Evolutionary conservation across 1,140 invertebrate genomes (phyloP), one percentile per base, ranked within the genome.

Genomic region (Lepidurus packardi): DNA sequence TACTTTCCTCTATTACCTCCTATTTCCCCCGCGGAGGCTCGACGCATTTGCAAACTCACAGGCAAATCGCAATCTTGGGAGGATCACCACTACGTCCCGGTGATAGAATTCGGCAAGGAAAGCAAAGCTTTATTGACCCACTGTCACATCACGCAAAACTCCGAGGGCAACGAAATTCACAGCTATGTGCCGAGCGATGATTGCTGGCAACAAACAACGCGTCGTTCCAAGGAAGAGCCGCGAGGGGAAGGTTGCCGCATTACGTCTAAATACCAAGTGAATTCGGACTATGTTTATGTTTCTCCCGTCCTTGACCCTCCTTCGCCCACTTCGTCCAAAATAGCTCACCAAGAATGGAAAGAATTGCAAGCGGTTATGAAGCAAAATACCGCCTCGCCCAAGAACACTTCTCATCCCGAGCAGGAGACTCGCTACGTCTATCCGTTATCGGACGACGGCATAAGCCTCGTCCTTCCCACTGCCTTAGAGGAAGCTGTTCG

Each of bases 1-100:
- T 94, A 94, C 83, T 92, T 94, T 82, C 93, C 93, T 3, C 86
- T 94, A 42, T 85, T 94, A 43, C 92, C 92, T 21, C 90, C 92
- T 0, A 91, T 93, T 78, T 92, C 92, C 75, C 92, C 92, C 4
- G 91, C 91, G 3, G 92, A 93, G 81, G 92, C 92, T 1, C 90
- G 92, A 83, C 87, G 91, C 78, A 91, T 91, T 81, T 93, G 93
- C 83, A 88, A 91, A 80, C 92, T 94, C 79, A 94, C 92, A 0
- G 92, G 92, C 47, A 93, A 93, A 84, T 92, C 92, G 11, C 91
- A 91, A 43, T 81, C 80, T 1, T 81, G 83, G 73, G 84, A 84
- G 21, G 80, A 82, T 4, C 83, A 85, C 80, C 80, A 82, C 73
- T 85, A 83, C 79, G 80, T 82, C 25, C 84, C 84, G 24, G 77